Percentiles rank a stretch among this genome's conserved stretches.
phyloP scores from a whole-genome alignment of 2,113 vertebrate species.

The Vidua chalybeata region DNA sequence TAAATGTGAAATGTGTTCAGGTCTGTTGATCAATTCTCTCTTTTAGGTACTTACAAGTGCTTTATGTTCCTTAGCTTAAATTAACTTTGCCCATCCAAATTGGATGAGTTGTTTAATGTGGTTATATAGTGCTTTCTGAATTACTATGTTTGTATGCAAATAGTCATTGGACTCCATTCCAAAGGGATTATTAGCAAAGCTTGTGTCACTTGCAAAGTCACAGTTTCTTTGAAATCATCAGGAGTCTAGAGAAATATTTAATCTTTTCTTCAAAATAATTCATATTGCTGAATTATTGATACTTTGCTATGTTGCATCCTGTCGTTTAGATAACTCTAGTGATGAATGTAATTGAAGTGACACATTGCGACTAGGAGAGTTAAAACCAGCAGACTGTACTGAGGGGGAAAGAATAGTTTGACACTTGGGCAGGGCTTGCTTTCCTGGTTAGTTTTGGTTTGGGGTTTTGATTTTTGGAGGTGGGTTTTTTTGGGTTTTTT shows the following conservation, averaged over 20 bases:
- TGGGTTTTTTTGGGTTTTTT: no score
- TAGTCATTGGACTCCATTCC: neutral
- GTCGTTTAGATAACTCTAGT: neutral
- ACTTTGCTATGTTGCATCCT: neutral
- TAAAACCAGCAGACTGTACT: conserved; percentile 18
- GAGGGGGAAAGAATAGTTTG: neutral
- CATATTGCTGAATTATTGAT: neutral
- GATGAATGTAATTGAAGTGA: conserved; percentile 5
- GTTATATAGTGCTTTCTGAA: conserved; percentile 25
- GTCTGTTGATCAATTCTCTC: conserved; percentile 31
- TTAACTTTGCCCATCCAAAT: conserved; percentile 40
- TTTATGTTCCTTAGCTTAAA: conserved; percentile 60
- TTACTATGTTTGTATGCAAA: conserved; percentile 12
- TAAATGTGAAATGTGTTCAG: conserved; percentile 45
- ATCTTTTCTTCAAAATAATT: neutral
- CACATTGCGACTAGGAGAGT: neutral
- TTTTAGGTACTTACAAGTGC: conserved; percentile 27
- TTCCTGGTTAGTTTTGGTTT: neutral
- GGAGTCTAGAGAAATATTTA: neutral
- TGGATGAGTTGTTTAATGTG: conserved; percentile 42
- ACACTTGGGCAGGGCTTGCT: neutral
- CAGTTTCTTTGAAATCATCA: neutral
- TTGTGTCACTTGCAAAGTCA: neutral
- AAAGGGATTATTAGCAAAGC: neutral
- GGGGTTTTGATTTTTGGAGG: neutral